A percentile compares a stretch with the other conserved stretches of the same genome.
phyloP scores from a whole-genome alignment of 2,113 vertebrate species.

The Panthera leo region DNA sequence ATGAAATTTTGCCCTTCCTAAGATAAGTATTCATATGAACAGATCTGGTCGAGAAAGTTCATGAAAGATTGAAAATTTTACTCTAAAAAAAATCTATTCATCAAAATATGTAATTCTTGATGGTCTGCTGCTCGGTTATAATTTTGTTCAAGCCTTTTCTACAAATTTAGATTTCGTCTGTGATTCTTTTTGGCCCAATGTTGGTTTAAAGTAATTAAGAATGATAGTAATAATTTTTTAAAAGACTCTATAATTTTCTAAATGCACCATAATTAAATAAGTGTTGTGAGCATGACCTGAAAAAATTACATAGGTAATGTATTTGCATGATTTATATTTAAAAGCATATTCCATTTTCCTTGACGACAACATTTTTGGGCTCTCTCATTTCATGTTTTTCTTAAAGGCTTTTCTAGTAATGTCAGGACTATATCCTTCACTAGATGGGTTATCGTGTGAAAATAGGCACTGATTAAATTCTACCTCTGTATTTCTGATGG shows the following conservation, averaged over 20 bases:
- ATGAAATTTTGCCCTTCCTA: not conserved
- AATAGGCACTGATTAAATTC: not conserved
- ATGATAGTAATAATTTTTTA: not conserved
- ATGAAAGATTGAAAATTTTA: not conserved
- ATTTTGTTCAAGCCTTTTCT: not conserved
- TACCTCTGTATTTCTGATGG: not conserved
- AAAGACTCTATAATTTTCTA: not conserved
- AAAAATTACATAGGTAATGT: not conserved
- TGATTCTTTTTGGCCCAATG: not conserved
- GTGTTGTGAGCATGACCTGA: not conserved
- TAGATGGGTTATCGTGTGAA: not conserved
- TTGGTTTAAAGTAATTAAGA: constrained; percentile 61
- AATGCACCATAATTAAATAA: constrained; percentile 31
- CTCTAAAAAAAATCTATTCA: not conserved
- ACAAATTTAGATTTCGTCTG: constrained; percentile 10
- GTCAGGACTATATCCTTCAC: not conserved
- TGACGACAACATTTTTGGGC: not conserved
- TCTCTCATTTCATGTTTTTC: not conserved
- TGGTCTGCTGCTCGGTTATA: not conserved
- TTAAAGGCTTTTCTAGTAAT: not conserved
- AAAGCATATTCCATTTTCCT: not conserved
- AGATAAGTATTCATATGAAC: not conserved
- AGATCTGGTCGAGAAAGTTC: not conserved
- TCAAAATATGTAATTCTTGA: not conserved
- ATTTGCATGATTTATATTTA: constrained; percentile 3